Evolutionary conservation across 2,797 vertebrate genomes (phyloP).

Genomic region (Trematomus bernacchii): DNA sequence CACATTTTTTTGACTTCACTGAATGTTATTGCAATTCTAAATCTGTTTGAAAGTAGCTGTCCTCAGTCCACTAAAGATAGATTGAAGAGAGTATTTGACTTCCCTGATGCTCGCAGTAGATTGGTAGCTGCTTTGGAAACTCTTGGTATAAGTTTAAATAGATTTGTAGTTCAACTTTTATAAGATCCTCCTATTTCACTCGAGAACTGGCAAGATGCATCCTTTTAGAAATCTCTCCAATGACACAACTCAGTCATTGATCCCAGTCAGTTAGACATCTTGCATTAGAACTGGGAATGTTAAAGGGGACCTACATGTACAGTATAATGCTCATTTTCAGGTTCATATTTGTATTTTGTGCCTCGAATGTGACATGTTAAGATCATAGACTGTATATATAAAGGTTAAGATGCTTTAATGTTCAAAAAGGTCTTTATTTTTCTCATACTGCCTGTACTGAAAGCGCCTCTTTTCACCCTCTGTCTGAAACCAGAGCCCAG

Average conservation of each 20-base stretch:
- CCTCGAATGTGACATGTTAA: no score
- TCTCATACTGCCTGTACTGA: no score
- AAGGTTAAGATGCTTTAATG: no score
- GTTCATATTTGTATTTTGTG: no score
- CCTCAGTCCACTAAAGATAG: neutral
- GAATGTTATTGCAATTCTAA: neutral
- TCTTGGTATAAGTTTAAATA: neutral
- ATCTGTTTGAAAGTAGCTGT: conserved; percentile 1
- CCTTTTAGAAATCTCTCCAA: neutral
- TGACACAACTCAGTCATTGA: neutral
- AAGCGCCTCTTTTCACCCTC: no score
- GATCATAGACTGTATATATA: no score
- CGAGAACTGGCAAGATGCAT: neutral
- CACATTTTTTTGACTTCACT: neutral
- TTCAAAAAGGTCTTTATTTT: no score
- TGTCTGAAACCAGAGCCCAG: no score
- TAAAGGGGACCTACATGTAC: neutral
- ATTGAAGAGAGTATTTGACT: neutral
- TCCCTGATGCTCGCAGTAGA: neutral
- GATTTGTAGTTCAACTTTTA: neutral
- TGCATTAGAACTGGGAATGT: neutral
- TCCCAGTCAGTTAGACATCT: neutral
- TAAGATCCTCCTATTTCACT: neutral
- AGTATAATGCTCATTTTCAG: no score
- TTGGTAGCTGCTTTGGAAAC: neutral